Evolutionary conservation across 1,140 invertebrate genomes (phyloP), one percentile per base, ranked within the genome.

Genomic region (Drosophila parabipectinata): DNA sequence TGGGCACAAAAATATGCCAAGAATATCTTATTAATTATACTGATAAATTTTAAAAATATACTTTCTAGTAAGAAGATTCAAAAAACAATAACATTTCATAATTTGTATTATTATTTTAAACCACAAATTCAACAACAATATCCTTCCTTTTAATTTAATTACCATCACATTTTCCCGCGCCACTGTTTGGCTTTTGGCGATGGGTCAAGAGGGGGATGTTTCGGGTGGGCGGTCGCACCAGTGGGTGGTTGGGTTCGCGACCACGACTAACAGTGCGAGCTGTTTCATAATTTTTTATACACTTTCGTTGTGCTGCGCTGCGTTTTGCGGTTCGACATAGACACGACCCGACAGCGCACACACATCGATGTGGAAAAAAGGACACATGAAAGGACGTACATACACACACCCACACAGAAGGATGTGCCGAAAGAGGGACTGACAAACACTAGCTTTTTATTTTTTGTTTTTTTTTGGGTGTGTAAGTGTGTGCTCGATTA

Each of bases 221-320:
- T 66, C 14, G 34, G 47, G 8, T 54, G 32, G 32, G 12, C 24
- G 30, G 47, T 30, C 8, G 21, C 5, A 41, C 37, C 15, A 24
- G 39, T 61, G 72, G 54, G 59, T 57, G 77, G 41, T 44, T 7
- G 41, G 41, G 41, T 39, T 57, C 60, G 75, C 58, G 58, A 71
- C 68, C 55, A 75, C 63, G 57, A 72, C 63, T 63, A 74, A 71
- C 74, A 68, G 68, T 72, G 77, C 56, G 74, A 87, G 82, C 63
- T 87, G 69, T 85, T 85, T 87, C 82, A 85, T 85, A 85, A 85
- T 85, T 87, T 85, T 85, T 85, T 85, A 85, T 85, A 85, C 82
- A 85, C 82, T 85, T 69, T 69, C 66, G 66, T 69, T 87, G 82
- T 61, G 66, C 39, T 72, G 83, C 76, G 82, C 82, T 76, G 78